phyloP scores from a whole-genome alignment of 2,888 invertebrate genomes.

The Drosophila ochracea region DNA sequence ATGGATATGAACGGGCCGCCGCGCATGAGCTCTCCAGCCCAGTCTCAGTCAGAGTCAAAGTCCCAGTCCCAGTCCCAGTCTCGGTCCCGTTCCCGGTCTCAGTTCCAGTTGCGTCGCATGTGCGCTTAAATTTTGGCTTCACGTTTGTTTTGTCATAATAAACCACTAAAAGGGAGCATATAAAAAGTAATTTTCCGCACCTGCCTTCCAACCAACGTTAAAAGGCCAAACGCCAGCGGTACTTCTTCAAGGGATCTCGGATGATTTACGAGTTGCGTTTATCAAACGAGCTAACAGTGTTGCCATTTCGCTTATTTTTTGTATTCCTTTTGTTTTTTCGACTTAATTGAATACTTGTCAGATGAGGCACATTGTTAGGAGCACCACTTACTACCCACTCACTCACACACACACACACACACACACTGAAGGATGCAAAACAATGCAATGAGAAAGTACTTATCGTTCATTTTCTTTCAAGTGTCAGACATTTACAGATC shows the following conservation, averaged over 20 bases:
- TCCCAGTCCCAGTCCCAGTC: neutral
- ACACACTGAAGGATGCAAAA: conserved; percentile 21
- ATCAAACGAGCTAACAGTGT: conserved; percentile 64
- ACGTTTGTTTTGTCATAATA: conserved; percentile 80
- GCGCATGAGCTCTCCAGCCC: conserved; percentile 66
- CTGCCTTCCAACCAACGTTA: conserved; percentile 72
- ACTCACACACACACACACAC: neutral
- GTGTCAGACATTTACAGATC: conserved; percentile 21
- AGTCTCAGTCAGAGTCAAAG: neutral
- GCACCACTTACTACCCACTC: conserved; percentile 16
- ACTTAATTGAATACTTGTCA: conserved; percentile 69
- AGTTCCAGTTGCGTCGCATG: conserved; percentile 41
- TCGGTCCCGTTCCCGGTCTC: neutral
- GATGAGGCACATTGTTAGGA: conserved; percentile 41
- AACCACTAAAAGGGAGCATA: conserved; percentile 81
- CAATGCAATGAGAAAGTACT: conserved; percentile 30
- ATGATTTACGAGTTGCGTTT: conserved; percentile 71
- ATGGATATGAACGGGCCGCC: conserved; percentile 25
- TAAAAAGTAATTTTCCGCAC: conserved; percentile 84
- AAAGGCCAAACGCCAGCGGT: conserved; percentile 64
- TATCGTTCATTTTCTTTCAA: conserved; percentile 14
- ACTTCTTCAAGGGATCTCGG: conserved; percentile 70
- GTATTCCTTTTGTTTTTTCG: conserved; percentile 33
- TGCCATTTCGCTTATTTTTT: conserved; percentile 43
- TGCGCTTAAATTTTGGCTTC: conserved; percentile 56